phyloP scores from a whole-genome alignment of 1,140 invertebrate species.

The Anoplolepis gracilipes region DNA sequence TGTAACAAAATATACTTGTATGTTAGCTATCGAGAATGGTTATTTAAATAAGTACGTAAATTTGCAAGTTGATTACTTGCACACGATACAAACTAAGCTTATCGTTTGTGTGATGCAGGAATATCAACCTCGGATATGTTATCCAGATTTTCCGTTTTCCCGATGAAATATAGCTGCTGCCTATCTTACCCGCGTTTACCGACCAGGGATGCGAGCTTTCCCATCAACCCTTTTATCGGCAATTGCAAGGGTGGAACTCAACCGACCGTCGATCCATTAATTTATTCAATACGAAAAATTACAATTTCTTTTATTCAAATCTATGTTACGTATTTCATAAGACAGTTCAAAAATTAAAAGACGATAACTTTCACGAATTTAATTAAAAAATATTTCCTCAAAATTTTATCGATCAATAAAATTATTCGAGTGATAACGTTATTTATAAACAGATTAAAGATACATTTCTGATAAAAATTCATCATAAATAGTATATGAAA shows the following conservation, averaged over 20 bases:
- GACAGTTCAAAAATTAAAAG: neutral
- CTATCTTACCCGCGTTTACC: slow-evolving; percentile 73
- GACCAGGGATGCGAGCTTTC: slow-evolving; percentile 64
- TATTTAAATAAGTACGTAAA: neutral
- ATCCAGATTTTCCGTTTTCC: slow-evolving; percentile 58
- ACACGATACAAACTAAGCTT: neutral
- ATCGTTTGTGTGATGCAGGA: neutral
- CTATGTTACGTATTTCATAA: neutral
- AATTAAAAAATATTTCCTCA: neutral
- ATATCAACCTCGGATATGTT: slow-evolving; percentile 67
- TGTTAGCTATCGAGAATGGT: neutral
- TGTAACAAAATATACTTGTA: neutral
- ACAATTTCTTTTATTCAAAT: neutral
- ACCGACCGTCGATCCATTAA: slow-evolving; percentile 6
- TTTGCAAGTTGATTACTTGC: slow-evolving; percentile 8
- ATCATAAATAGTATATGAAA: too few species aligned
- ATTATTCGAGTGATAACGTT: neutral
- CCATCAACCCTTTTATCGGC: slow-evolving; percentile 54
- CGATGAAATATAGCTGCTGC: slow-evolving; percentile 38
- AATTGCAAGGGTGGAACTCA: slow-evolving; percentile 27
- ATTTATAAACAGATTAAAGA: neutral
- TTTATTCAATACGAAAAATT: neutral
- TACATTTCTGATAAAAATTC: neutral
- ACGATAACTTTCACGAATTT: neutral
- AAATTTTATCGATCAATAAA: neutral